Evolutionary conservation across 2,888 invertebrate genomes (phyloP), one percentile per base, ranked within the genome.

Genomic region (Melanargia galathea): DNA sequence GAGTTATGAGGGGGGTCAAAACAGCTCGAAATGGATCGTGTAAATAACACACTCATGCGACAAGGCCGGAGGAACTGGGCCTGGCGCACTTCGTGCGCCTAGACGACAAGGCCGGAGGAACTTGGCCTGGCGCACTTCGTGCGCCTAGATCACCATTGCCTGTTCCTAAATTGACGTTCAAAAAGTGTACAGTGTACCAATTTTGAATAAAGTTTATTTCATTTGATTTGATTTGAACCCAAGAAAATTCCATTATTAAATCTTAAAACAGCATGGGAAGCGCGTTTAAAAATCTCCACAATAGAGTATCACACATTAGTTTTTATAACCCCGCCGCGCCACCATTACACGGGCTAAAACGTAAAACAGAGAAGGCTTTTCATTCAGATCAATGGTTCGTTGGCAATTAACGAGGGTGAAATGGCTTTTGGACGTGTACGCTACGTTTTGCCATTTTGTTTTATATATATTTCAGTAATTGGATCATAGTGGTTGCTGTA

Each of bases 301-400:
- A 30, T 60, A 48, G 45, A 33, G 52, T 62, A 62, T 58, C 48
- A 46, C 61, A 51, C 68, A 64, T 70, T 71, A 65, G 64, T 66
- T 70, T 71, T 66, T 67, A 70, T 71, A 60, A 40, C 54, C 64
- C 57, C 63, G 54, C 43, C 45, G 40, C 63, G 54, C 43, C 45
- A 35, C 64, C 52, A 67, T 65, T 65, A 62, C 48, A 64, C 55
- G 30, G 7, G 30, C 7, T 30, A 30, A 51, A 51, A 51, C 30
- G 51, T 30, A 33, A 30, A 54, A 54, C 13, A 18, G 60, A 49
- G 63, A 48, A 52, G 54, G 60, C 46, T 62, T 49, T 62, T 64
- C 59, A 35, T 59, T 59, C n/a, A 54, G 61, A 66, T 66, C 63
- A 59, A 65, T 67, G 45, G n/a, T 63, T 55, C 55, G 63, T 58